Evolutionary conservation across 2,113 vertebrate genomes (phyloP), one percentile per base, ranked within the genome.

Genomic region (Monopterus albus): DNA sequence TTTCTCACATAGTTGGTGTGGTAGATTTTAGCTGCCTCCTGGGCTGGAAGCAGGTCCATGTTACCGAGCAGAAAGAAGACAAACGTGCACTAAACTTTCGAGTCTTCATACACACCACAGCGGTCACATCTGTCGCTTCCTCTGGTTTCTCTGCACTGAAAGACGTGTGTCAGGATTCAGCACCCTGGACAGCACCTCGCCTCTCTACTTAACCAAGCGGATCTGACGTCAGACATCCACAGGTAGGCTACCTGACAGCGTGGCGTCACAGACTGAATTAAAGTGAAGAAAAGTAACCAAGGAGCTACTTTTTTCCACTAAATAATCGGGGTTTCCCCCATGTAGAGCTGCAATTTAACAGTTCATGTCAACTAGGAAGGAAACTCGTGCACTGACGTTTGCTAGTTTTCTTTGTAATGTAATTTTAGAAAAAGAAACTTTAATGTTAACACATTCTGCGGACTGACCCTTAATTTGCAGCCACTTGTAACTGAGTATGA

Each of bases 1-100:
- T 99, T 99, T 26, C 98, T 87, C 87, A 99, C 97, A 2, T 98
- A 99, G 90, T 98, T 99, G 65, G 98, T 99, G 81, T 98, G 98
- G 75, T 99, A 99, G 88, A 99, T 99, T 84, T 94, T 95, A 0
- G 97, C 96, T 0, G 97, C 98, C 85, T 99, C 98, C 81, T 95
- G 93, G 12, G 97, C 98, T 8, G 98, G 96, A 55, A 99, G 90
- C 91, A 99, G 88, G 52, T 96, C 95, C 94, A 96, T 96, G 63
- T 68, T 49, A 23, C 33, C 15, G 0, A 46, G 14, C 7, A 11
- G 1, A 15, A 6, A 55, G 9, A 23, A 23, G 23, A n/a, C n/a
- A n/a, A n/a, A n/a, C n/a, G n/a, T n/a, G n/a, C 4, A 6, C 21
- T 21, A 3, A n/a, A 2, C 2, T 59, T 39, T 31, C 0, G 12